A percentile compares a stretch with the other conserved stretches of the same genome.
Conservation (phyloP, 2,888 invertebrate species). For the Aporophyla nigra region DNA sequence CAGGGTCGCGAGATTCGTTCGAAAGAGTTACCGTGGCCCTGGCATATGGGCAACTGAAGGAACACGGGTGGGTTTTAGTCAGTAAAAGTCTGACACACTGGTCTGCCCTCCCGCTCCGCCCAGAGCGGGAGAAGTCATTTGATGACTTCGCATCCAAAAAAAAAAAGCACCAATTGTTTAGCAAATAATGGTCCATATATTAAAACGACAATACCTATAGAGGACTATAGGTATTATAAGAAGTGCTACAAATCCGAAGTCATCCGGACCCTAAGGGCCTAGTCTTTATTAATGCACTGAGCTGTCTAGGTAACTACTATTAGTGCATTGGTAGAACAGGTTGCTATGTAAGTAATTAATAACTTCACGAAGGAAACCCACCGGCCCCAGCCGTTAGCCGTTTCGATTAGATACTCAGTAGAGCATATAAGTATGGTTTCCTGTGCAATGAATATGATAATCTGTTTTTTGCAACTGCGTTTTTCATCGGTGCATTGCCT, state of each 20-base stretch:
- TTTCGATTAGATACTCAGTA: slow-evolving; percentile 4
- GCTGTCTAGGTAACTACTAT: background rate
- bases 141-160: too few relatives aligned
- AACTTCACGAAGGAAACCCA: slow-evolving; percentile 5
- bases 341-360: slow-evolving; percentile 26
- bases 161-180: too few relatives aligned
- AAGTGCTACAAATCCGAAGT: background rate
- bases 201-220: too few relatives aligned
- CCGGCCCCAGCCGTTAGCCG: slow-evolving; percentile 3
- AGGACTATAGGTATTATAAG: too few relatives aligned
- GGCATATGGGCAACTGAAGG: too few relatives aligned
- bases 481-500: background rate
- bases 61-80: too few relatives aligned
- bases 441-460: slow-evolving; percentile 17
- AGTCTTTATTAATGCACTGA: background rate
- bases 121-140: too few relatives aligned
- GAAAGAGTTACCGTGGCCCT: too few relatives aligned
- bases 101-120: too few relatives aligned
- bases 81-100: too few relatives aligned
- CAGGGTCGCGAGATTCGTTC: too few relatives aligned
- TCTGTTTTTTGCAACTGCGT: slow-evolving; percentile 16
- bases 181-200: too few relatives aligned
- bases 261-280: background rate
- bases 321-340: slow-evolving; percentile 8
- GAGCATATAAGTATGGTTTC: background rate